phyloP scores from a whole-genome alignment of 2,888 invertebrate species.

The Ephialtes manifestator region DNA sequence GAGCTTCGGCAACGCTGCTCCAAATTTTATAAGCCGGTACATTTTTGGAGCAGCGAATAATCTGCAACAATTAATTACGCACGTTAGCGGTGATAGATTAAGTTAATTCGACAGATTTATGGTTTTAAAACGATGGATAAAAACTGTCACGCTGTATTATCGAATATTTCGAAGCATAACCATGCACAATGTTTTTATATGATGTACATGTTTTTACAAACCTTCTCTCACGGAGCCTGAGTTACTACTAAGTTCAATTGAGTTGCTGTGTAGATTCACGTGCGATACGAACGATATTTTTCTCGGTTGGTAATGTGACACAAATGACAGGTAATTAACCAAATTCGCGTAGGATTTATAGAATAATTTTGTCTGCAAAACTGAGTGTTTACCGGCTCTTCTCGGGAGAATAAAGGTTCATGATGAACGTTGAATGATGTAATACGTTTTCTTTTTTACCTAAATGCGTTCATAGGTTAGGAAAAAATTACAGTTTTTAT shows the following conservation, averaged over 20 bases:
- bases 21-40: neutral
- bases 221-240: neutral
- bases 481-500: no score
- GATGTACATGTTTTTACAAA: neutral
- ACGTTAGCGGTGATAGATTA: neutral
- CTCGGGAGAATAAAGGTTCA: no score
- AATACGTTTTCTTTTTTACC: no score
- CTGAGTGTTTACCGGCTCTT: no score
- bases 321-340: neutral
- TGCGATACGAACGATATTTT: neutral
- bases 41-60: neutral
- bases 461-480: no score
- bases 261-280: neutral
- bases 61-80: conserved; percentile 4
- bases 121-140: neutral
- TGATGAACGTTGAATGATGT: no score
- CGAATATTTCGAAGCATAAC: conserved; percentile 6
- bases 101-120: neutral
- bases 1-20: neutral
- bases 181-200: neutral
- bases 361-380: no score
- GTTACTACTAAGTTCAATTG: neutral
- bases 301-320: neutral
- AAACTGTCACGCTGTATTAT: neutral
- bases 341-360: neutral